Base-by-base conservation (phyloP, 2,888 invertebrate genomes). In the Leptinotarsa juncta region DNA sequence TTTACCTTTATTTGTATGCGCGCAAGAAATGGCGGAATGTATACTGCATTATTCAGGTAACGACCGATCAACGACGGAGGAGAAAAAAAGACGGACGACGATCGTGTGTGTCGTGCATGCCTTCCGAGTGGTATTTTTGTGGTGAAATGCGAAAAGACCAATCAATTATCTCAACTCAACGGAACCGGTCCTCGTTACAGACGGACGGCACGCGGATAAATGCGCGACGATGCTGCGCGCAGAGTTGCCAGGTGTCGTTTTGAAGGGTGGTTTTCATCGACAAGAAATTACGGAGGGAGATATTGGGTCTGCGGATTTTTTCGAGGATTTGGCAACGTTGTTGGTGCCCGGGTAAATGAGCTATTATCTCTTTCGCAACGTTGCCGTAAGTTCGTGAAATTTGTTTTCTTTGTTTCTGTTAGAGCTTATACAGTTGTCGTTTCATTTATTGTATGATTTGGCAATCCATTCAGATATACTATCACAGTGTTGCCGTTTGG, bases 111-210 rank as follows among this genome's bases (percentile, higher is more conserved):
- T 73, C 76, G 76, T 70, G 73, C 71, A 75, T 80, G 72, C 77
- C 76, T 75, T 76, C 77, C 73, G 67, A 76, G 71, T 71, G 72
- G 77, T 73, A 80, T 79, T 79, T 80, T 80, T 79, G 79, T 72
- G 74, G 71, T 72, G 73, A 78, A 79, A 78, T 77, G 76, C 76
- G 79, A 79, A 79, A 81, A 80, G 77, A 72, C 73, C 72, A 81
- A 81, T 82, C 81, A 79, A 71, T 73, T 76, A 76, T 76, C 70
- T 72, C 55, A 67, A 51, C 53, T 68, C 53, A 67, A 70, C 57
- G 67, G 71, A 81, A 80, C 81, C 81, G 80, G 81, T 81, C 78
- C 76, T 79, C 76, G 77, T 80, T 80, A 80, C 75, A 65, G 72
- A 74, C 70, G 73, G 72, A 62, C 71, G 73, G 77, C 77, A 77